Base-by-base conservation (phyloP, 2,797 vertebrate species). In the Myotis findleyi region DNA sequence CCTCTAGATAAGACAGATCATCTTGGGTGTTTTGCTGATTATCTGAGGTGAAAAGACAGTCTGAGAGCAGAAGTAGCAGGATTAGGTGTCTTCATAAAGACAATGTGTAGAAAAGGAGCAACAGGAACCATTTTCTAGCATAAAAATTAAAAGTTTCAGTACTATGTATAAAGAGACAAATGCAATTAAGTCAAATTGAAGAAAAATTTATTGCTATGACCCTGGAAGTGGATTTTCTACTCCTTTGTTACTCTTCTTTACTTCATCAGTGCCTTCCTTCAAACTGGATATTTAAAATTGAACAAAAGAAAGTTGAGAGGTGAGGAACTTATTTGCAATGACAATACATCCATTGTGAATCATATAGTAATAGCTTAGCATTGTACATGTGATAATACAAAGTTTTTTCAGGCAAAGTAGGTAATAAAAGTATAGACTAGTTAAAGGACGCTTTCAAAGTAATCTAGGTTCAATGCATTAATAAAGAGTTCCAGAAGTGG, bases 221-320 rank as follows among this genome's bases (percentile, higher is more conserved):
- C n/a, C 12, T 89, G 30, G 18, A 89, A 69, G 11, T 87, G 14
- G 71, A 80, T 81, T 87, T 68, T 90, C 18, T 68, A 7, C 17
- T 84, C 16, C 49, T 76, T 80, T 57, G 12, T 75, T 93, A 84
- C 62, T 93, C 36, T 23, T 81, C 36, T 94, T 90, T 81, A 59
- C 75, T 84, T 91, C 18, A 76, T 13, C 6, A 82, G 9, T 66
- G 64, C 4, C 55, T 83, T 91, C 7, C 53, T 62, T 88, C 53
- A 75, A 66, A 36, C 17, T 95, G 44, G 30, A 59, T 75, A n/a
- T 49, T 59, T 76, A 84, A 62, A 14, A 87, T 69, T 83, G 64
- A 79, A 76, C 12, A 73, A 90, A 95, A 92, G 17, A 73, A 81
- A 85, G 16, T 20, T 82, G 17, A 88, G 38, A 25, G 53, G 10